These are phyloP conservation scores for Chymomyza caudatula DNA, from an alignment of 2,888 invertebrate species.

Conservation along the genomic window DNA sequence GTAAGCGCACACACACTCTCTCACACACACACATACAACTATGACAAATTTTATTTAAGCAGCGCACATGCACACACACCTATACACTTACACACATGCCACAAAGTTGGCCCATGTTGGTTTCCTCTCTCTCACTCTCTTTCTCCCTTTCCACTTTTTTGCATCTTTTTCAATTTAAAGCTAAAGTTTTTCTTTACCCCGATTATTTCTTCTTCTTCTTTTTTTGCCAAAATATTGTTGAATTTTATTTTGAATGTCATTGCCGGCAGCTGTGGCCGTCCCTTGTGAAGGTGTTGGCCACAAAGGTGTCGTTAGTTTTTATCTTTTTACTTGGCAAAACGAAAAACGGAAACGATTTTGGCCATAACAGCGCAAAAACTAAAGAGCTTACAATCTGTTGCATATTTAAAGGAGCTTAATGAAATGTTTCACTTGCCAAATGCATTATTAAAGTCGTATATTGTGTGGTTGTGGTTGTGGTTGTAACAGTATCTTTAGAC, in stretches of 20 bases:
- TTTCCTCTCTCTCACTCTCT: not conserved
- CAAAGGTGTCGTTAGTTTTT: constrained; percentile 32
- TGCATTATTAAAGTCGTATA: constrained; percentile 32
- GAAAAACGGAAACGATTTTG: not conserved
- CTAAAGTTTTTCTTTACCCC: constrained; percentile 49
- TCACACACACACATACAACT: constrained; percentile 4
- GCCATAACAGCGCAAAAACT: not conserved
- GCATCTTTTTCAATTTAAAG: constrained; percentile 62
- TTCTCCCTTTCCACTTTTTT: constrained; percentile 21
- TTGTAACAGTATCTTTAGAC: constrained; percentile 21
- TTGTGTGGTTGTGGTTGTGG: constrained; percentile 37
- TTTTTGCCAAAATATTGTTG: constrained; percentile 4
- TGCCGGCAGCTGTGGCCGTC: constrained; percentile 52
- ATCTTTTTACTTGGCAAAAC: not conserved
- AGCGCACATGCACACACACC: not conserved
- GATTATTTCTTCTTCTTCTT: constrained; percentile 20
- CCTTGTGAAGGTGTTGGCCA: constrained; percentile 28
- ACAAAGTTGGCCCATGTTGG: constrained; percentile 28
- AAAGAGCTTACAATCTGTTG: not conserved
- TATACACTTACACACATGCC: constrained; percentile 33
- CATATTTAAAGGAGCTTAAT: not conserved
- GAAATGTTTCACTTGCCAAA: not conserved
- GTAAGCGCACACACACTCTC: constrained; percentile 27
- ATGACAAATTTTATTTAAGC: constrained; percentile 20
- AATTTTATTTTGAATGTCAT: constrained; percentile 48